Base-by-base conservation (phyloP, 2,888 invertebrate genomes). In the Sarcophaga variegata region DNA sequence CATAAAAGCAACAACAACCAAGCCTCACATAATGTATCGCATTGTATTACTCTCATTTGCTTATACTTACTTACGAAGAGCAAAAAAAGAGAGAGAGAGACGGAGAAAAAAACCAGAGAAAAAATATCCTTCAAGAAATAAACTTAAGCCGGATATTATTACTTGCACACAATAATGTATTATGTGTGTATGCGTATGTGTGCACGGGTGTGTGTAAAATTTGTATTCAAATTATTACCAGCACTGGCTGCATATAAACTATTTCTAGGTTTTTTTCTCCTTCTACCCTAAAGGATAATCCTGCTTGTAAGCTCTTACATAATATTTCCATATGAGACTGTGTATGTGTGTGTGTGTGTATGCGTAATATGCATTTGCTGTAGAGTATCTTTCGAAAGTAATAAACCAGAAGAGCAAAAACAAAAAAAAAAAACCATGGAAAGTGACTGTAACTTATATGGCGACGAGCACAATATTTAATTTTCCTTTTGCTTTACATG, bases 261-360 rank as follows among this genome's bases (percentile, higher is more conserved):
- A 14, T 54, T 54, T 54, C 2, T 5, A 17, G 14, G 14, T 49
- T 54, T 17, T 12, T 54, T 54, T 14, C 54, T 54, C 14, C 4
- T 25, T 25, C 10, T 25, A 62, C 27, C 54, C 62, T 80, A 47
- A 67, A 76, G 72, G 67, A 80, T 86, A 81, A 86, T 83, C 76
- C 86, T 11, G 69, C 63, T 74, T 83, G 83, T 86, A 83, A 86
- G 78, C 78, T 77, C 64, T 77, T 71, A 14, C 75, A 27, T 27
- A 54, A 54, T 54, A 54, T 54, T 5, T 14, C 20, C 22, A 62
- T 5, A 59, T 71, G 14, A 49, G n/a, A 12, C 27, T 60, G 14
- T 67, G 17, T 66, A 45, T 59, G 14, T 49, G 69, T 71, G 60
- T 70, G 71, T 45, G 49, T 59, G 17, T 22, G 11, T 54, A 0